Evolutionary conservation across 2,113 vertebrate species (phyloP), one percentile per base, ranked within the genome.

Genomic region (Phoxinus phoxinus): DNA sequence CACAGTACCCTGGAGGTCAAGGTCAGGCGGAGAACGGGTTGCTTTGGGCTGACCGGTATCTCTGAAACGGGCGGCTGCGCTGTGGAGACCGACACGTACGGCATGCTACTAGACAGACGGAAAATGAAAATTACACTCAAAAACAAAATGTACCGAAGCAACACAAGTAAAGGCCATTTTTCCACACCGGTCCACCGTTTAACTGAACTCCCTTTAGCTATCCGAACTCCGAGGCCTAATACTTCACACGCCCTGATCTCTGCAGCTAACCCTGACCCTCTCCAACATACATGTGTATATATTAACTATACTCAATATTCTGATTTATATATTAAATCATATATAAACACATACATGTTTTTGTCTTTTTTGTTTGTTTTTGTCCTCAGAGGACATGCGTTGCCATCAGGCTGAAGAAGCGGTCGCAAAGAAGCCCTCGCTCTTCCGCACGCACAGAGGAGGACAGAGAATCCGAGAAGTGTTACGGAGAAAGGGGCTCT

Each of bases 311-410:
- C 93, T 94, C 93, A 93, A 91, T 93, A 94, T 94, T 93, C 86
- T 92, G 92, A 93, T 90, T 91, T 88, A 94, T 95, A 95, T 94
- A 95, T 95, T 94, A 95, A 94, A 93, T 92, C 93, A 91, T 87
- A 92, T 92, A 93, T 92, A 94, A 91, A 94, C 90, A 93, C 78
- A 84, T 56, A 87, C 90, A 92, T 85, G 90, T 89, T 90, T 86
- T 91, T 91, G 83, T 89, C 90, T 92, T 90, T 87, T 84, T 91
- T 90, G 86, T 84, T 88, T 90, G 87, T 90, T 92, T 91, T 93
- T 92, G 90, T 91, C 90, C 91, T 90, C 81, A 77, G 48, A 58
- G 74, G 78, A 85, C 83, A 78, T 59, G 82, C 72, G 27, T 21
- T n/a, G 74, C 81, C 77, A 37, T 72, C 87, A 30, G 25, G 87